Conservation (phyloP, 2,113 vertebrate genomes). For the Litocranius walleri region DNA sequence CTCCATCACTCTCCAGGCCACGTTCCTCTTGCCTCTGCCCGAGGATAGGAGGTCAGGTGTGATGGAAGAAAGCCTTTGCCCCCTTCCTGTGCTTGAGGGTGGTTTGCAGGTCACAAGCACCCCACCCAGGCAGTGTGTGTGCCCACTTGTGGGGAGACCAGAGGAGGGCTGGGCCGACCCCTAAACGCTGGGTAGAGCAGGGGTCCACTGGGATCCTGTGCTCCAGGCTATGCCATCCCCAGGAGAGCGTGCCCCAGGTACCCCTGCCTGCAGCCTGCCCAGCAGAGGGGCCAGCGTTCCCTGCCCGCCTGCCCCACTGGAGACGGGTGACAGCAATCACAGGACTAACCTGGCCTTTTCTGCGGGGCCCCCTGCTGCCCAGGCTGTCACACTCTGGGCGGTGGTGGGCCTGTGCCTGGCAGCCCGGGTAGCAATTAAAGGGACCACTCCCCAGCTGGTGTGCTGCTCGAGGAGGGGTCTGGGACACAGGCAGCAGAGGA, state of each 20-base stretch:
- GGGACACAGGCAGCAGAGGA: neutral
- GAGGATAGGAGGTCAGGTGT: neutral
- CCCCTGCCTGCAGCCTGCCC: neutral
- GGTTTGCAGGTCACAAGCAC: neutral
- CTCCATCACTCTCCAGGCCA: neutral
- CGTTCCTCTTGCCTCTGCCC: neutral
- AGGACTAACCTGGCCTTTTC: neutral
- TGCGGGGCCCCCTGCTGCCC: neutral
- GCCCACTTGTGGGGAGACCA: neutral
- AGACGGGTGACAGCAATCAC: neutral
- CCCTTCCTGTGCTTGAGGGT: neutral
- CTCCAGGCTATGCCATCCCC: neutral
- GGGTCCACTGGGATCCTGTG: neutral
- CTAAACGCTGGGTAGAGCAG: accelerated
- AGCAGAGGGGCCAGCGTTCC: accelerated
- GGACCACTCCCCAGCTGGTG: neutral
- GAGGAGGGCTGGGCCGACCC: neutral
- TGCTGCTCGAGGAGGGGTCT: neutral
- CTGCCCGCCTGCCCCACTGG: accelerated
- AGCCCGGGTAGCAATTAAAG: neutral
- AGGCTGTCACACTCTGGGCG: neutral
- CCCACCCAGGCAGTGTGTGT: accelerated
- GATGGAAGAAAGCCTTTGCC: neutral
- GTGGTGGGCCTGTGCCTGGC: neutral
- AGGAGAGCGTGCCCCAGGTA: neutral